Base-by-base conservation (phyloP, 2,888 invertebrate genomes). In the Pseudococcus longispinus region DNA sequence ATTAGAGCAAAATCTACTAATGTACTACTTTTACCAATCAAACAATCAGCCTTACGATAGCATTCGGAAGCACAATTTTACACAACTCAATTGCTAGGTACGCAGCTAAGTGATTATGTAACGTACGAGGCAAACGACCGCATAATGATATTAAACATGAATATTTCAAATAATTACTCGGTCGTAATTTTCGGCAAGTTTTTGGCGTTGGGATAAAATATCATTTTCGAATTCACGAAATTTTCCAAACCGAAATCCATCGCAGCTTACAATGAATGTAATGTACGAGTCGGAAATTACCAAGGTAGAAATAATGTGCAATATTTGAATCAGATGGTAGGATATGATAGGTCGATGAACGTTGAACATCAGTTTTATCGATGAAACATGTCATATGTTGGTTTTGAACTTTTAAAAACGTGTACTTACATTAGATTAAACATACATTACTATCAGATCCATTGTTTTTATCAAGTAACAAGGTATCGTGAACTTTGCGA, bases 341-440 rank as follows among this genome's bases (percentile, higher is more conserved):
- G 29, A 29, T 29, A 15, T 29, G 70, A 29, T 29, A 70, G 70
- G 70, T 70, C 70, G 70, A 29, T 70, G 70, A 70, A 70, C 70
- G 70, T 70, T 70, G 70, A 70, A 70, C 70, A 70, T 70, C 70
- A 70, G 29, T 70, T 70, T 70, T 70, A 70, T 70, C 70, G 70
- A 70, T 70, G 29, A 70, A 70, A 70, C 70, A 70, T 70, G 70
- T 70, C 70, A 70, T 70, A 70, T 70, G 70, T 29, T 70, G 15
- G 70, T 29, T 70, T 70, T 29, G 8, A 70, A 60, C 60, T 60
- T 60, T 60, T 9, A 60, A 60, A 70, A 70, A 70, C 70, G 70
- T 70, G 70, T 70, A 70, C 15, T 26, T 70, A 29, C 2, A 23
- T 70, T 70, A 70, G 70, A 70, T 70, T 29, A 70, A 70, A 70